These are phyloP conservation scores for Danio rerio DNA, from an alignment of 2,113 vertebrate genomes.

Conservation along the genomic window GRCz12tu NC_133195.1:15582001-15582500, in stretches of 20 bases:
- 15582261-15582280: slow-evolving; percentile 32
- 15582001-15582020: not conserved
- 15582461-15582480: slow-evolving; percentile 16
- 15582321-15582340: slow-evolving; percentile 51
- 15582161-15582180: slow-evolving; percentile 53
- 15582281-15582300: slow-evolving; percentile 24
- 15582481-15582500: not conserved
- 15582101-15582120: not conserved
- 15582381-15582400: not conserved
- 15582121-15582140: not conserved
- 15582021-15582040: not conserved
- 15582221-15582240: slow-evolving; percentile 45
- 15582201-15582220: slow-evolving; percentile 22
- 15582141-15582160: slow-evolving; percentile 10
- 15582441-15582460: not conserved
- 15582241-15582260: slow-evolving; percentile 5
- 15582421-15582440: slow-evolving; percentile 7
- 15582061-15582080: not conserved
- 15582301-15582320: slow-evolving; percentile 24
- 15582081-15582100: not conserved
- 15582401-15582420: slow-evolving; percentile 21
- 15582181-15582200: slow-evolving; percentile 43
- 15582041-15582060: not conserved
- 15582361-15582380: not conserved
- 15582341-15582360: slow-evolving; percentile 56